phyloP scores from a whole-genome alignment of 2,888 invertebrate genomes.

The Athalia rosae region DNA sequence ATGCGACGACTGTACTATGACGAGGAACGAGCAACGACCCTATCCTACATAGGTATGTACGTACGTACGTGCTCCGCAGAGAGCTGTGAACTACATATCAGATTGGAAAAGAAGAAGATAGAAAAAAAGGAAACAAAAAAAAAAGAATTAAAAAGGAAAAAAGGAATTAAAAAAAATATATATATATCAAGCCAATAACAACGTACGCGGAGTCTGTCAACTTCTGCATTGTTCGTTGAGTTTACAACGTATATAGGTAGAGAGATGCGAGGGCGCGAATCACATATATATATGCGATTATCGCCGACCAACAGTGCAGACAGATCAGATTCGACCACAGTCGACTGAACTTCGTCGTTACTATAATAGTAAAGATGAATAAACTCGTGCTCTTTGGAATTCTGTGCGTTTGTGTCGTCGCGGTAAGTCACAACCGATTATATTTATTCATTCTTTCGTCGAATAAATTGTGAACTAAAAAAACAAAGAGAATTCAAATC shows the following conservation, averaged over 20 bases:
- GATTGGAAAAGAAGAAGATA: constrained; percentile 14
- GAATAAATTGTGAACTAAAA: neutral
- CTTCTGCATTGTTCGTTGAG: constrained; percentile 4
- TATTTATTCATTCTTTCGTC: neutral
- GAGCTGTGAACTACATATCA: constrained; percentile 29
- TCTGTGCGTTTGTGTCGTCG: constrained; percentile 39
- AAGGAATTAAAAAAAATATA: neutral
- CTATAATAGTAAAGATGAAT: constrained; percentile 24
- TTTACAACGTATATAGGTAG: neutral
- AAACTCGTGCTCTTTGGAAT: constrained; percentile 37
- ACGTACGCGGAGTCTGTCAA: constrained; percentile 16
- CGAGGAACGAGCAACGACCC: neutral
- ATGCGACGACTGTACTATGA: neutral
- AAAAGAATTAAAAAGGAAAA: too few species aligned
- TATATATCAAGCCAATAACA: constrained; percentile 37
- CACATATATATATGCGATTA: constrained; percentile 24
- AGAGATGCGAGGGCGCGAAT: constrained; percentile 20
- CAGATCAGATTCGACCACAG: constrained; percentile 42
- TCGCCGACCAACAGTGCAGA: constrained; percentile 14
- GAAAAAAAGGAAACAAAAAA: neutral
- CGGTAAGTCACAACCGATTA: constrained; percentile 8
- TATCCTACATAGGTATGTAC: too few species aligned
- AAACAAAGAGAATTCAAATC: neutral
- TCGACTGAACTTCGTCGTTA: constrained; percentile 32
- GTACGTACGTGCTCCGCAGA: neutral